Conservation (phyloP, 2,888 invertebrate genomes). For the Crioceris asparagi region DNA sequence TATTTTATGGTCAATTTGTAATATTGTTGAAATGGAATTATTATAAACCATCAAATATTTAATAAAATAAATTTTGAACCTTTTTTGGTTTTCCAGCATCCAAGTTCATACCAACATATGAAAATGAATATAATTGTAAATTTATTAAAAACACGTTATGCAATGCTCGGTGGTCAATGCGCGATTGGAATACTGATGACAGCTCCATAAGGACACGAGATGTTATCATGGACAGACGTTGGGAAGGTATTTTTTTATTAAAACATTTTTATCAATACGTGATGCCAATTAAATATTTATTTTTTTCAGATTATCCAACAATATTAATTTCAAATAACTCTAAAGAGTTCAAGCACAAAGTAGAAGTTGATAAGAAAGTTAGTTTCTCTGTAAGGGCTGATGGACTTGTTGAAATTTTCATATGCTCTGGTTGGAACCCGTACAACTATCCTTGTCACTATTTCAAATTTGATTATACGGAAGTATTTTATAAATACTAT, state of each 20-base stretch:
- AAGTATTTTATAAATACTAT: slow-evolving; percentile 24
- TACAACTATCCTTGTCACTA: slow-evolving; percentile 30
- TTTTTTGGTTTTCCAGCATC: slow-evolving; percentile 22
- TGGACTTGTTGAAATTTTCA: slow-evolving; percentile 26
- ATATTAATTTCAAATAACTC: slow-evolving; percentile 24
- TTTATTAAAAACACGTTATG: slow-evolving; percentile 27
- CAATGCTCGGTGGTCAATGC: slow-evolving; percentile 26
- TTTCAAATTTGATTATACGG: slow-evolving; percentile 24
- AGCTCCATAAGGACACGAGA: slow-evolving; percentile 25
- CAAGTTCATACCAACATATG: slow-evolving; percentile 27
- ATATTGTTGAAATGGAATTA: too few species aligned
- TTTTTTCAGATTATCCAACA: slow-evolving; percentile 29
- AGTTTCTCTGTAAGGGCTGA: slow-evolving; percentile 30
- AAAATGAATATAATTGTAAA: slow-evolving; percentile 29
- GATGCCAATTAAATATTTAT: background rate
- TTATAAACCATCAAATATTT: too few species aligned
- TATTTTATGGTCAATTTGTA: too few species aligned
- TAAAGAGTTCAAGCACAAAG: slow-evolving; percentile 24
- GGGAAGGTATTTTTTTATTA: slow-evolving; percentile 28
- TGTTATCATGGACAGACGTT: slow-evolving; percentile 28
- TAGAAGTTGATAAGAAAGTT: slow-evolving; percentile 22
- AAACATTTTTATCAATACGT: too few species aligned
- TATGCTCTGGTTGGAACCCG: slow-evolving; percentile 32
- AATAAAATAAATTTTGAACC: too few species aligned
- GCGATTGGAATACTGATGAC: slow-evolving; percentile 29